Evolutionary conservation across 2,888 invertebrate species (phyloP), one percentile per base, ranked within the genome.

Genomic region (Dione juno): DNA sequence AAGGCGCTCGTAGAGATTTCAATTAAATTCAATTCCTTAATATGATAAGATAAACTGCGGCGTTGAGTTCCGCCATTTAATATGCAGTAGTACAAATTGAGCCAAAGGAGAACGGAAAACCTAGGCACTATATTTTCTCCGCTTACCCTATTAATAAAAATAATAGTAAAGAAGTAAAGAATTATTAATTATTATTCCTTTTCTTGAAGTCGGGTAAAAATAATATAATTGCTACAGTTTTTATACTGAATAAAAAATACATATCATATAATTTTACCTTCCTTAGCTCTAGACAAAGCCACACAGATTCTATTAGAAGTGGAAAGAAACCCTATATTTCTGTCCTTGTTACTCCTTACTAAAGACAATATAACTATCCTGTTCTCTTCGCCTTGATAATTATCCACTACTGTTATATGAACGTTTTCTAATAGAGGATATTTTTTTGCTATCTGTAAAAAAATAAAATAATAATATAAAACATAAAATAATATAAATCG

Each of bases 351-450:
- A 81, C 95, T 97, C 80, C 97, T 94, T 0, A 97, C 97, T 14
- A 97, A 85, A 0, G 97, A 97, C 72, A 97, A 86, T 75, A 97
- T 92, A 66, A 97, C 95, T 79, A 97, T 96, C 81, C 95, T 95
- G 81, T 94, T 95, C 90, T 97, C 97, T 80, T 97, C 95, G 0
- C 97, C 97, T 89, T 97, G 97, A 80, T 94, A 97, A 82, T 96
- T 97, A 83, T 97, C 97, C 1, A 97, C 95, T 0, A 95, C 95
- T 0, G 95, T 94, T 21, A 96, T 94, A 74, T 94, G 90, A 8
- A 96, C 93, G 50, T 94, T 92, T 40, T 86, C 78, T 6, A 95
- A 84, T 0, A 86, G 69, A 0, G 76, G 68, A 69, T 86, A 81
- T n/a, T 84, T 84, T 76, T 82, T 87, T 69, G 86, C 85, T 11